These are phyloP conservation scores for Puffinus mauretanicus DNA, from an alignment of 2,113 vertebrate genomes.

Conservation along the genomic window DNA sequence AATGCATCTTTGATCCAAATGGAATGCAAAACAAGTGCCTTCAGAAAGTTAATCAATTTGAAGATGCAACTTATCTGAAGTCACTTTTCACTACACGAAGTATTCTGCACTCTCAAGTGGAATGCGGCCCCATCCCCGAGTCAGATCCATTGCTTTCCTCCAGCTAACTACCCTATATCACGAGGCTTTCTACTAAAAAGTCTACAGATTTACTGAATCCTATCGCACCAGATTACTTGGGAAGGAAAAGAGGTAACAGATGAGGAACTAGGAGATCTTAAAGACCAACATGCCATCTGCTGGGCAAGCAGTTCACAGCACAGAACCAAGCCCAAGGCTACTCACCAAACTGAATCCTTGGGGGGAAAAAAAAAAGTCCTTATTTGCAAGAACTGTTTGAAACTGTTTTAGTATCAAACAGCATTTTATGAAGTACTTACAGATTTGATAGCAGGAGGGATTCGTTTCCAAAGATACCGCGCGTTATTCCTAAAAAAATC, in stretches of 20 bases:
- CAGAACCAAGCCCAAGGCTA: background rate
- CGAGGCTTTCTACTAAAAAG: background rate
- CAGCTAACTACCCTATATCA: background rate
- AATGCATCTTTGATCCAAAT: background rate
- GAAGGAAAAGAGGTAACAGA: background rate
- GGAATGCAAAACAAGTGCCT: background rate
- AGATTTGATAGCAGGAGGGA: slow-evolving; percentile 89
- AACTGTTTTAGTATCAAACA: background rate
- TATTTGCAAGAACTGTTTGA: background rate
- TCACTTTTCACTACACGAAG: background rate
- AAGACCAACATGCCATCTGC: background rate
- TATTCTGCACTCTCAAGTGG: background rate
- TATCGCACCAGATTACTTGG: background rate
- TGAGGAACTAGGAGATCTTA: background rate
- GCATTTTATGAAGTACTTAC: slow-evolving; percentile 73
- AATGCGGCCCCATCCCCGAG: background rate
- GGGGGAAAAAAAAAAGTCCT: too few species aligned
- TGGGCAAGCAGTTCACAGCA: background rate
- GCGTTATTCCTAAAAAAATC: slow-evolving; percentile 87
- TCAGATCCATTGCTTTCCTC: background rate
- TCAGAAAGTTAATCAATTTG: background rate
- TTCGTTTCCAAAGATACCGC: slow-evolving; percentile 95
- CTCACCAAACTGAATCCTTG: background rate
- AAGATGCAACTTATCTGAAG: background rate
- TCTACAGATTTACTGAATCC: background rate